Base-by-base conservation (phyloP, 2,797 vertebrate species). In the Atherinosoma microstoma region DNA sequence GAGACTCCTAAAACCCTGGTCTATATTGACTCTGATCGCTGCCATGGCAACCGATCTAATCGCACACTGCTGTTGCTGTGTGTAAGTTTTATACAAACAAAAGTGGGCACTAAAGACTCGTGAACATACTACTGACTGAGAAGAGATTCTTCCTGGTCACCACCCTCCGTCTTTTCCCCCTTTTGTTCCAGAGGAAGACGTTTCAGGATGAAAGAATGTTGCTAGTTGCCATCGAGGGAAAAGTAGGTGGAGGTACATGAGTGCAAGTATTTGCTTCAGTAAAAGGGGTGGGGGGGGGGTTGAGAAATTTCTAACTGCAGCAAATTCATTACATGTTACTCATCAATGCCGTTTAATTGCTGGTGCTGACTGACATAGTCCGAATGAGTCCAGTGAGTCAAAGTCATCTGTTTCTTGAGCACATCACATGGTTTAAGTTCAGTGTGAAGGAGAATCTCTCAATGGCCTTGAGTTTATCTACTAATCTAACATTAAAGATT, bases 121-220 rank as follows among this genome's bases (percentile, higher is more conserved):
- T 16, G 32, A 29, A 47, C 13, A 3, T 59, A 58, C 16, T 27
- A 8, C 10, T 40, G 2, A 5, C 15, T 32, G 53, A 35, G 61
- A 9, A 3, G 38, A 18, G 54, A 72, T 78, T 79, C 78, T 67
- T 83, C 76, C 71, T 59, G 70, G 59, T 75, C 65, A 0, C 64
- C 78, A 30, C 84, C 85, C 81, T 85, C 40, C 6, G 20, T 63
- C 56, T 84, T 83, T 87, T 91, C 84, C 80, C 70, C 75, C 78
- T 83, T 85, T 81, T 87, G 85, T 87, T 70, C 57, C 66, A 74
- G 36, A 76, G 84, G 65, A 88, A 85, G 66, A 75, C 76, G 60
- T 88, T 87, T 86, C 81, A 88, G 76, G 80, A 70, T 82, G 83
- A 83, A 91, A 80, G 91, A 90, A 91, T 91, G 89, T 80, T 83